phyloP scores from a whole-genome alignment of 1,140 invertebrate genomes.

The Scaptomyza pallida region DNA sequence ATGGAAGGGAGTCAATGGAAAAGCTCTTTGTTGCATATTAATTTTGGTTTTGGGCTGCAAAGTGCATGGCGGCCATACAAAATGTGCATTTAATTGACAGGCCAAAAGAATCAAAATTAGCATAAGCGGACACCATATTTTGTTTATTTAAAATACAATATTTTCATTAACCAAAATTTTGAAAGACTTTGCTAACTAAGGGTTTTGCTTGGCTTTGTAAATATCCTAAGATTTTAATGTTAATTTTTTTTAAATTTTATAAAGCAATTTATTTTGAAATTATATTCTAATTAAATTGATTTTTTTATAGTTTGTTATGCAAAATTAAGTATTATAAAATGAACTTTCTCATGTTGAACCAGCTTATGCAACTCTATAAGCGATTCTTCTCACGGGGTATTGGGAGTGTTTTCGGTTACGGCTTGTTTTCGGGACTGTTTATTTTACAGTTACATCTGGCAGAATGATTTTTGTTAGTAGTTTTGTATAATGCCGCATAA shows the following conservation, averaged over 20 bases:
- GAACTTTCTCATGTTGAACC: neutral
- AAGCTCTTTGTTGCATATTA: slow-evolving; percentile 76
- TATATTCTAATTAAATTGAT: too few relatives aligned
- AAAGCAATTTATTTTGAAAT: too few relatives aligned
- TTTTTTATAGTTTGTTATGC: neutral
- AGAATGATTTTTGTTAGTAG: slow-evolving; percentile 7
- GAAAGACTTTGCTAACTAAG: neutral
- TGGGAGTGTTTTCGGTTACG: slow-evolving; percentile 1
- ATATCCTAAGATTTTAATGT: neutral
- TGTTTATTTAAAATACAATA: slow-evolving; percentile 53
- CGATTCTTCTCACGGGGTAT: neutral
- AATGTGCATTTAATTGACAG: slow-evolving; percentile 79
- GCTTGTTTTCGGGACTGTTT: slow-evolving; percentile 5
- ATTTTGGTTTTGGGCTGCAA: slow-evolving; percentile 50
- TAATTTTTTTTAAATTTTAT: too few relatives aligned
- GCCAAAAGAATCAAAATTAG: slow-evolving; percentile 49
- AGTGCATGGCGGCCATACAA: slow-evolving; percentile 78
- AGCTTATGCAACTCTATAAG: neutral
- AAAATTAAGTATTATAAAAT: too few relatives aligned
- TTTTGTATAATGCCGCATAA: slow-evolving; percentile 40
- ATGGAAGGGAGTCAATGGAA: slow-evolving; percentile 32
- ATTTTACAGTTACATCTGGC: slow-evolving; percentile 69
- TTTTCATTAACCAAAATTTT: slow-evolving; percentile 67
- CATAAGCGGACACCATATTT: slow-evolving; percentile 63
- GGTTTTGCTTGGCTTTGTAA: too few relatives aligned